Conservation (phyloP, 2,888 invertebrate species). For the Sminthurides aquaticus region DNA sequence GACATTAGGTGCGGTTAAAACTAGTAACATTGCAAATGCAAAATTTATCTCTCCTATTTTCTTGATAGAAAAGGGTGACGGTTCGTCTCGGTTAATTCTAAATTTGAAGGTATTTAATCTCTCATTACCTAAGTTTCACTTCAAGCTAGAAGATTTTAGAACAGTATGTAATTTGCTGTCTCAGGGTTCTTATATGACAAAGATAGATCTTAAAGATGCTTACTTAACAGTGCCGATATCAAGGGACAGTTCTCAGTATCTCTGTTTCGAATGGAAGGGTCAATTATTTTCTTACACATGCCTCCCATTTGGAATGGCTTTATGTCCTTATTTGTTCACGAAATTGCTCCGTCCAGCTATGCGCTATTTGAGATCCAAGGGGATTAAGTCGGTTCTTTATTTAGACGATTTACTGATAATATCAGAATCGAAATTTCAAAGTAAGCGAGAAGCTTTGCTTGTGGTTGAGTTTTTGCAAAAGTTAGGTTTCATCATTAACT, state of each 20-base stretch:
- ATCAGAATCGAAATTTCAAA: background rate
- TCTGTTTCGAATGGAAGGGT: slow-evolving; percentile 5
- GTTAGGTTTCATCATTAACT: slow-evolving; percentile 1
- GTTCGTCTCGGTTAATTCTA: slow-evolving; percentile 8
- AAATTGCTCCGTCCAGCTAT: slow-evolving; percentile 11
- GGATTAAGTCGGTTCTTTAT: background rate
- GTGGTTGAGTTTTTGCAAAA: background rate
- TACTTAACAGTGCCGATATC: slow-evolving; percentile 6
- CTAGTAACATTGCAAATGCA: background rate
- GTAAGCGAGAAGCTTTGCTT: background rate
- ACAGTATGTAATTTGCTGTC: slow-evolving; percentile 1
- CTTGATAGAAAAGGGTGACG: slow-evolving; percentile 1
- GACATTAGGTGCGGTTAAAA: background rate
- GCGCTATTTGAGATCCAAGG: background rate
- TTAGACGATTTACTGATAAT: slow-evolving; percentile 8
- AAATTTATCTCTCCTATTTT: slow-evolving; percentile 15
- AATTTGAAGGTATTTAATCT: slow-evolving; percentile 12
- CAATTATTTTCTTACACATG: slow-evolving; percentile 6
- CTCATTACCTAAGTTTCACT: background rate
- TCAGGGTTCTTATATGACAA: slow-evolving; percentile 2
- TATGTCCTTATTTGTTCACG: slow-evolving; percentile 11
- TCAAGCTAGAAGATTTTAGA: slow-evolving; percentile 16
- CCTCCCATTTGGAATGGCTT: slow-evolving; percentile 12
- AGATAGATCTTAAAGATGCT: slow-evolving; percentile 17
- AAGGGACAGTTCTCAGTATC: background rate